Conservation (phyloP, 2,113 vertebrate species). For the Hypomesus transpacificus region DNA sequence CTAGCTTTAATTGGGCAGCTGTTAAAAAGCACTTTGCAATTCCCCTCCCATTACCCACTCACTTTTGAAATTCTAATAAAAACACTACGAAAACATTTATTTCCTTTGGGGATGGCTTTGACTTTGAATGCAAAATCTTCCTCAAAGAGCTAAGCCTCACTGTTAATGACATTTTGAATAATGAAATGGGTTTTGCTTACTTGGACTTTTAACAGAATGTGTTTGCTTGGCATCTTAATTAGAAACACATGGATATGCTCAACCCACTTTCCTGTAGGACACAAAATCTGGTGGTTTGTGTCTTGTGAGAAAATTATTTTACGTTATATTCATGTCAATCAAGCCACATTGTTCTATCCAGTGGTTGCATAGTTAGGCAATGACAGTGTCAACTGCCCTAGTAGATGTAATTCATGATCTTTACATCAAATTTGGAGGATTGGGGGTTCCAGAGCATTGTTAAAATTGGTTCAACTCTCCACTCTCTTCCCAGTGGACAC, state of each 20-base stretch:
- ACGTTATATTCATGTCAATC: conserved; percentile 2
- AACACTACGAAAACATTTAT: conserved; percentile 34
- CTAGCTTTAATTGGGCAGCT: conserved; percentile 30
- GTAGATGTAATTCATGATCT: conserved; percentile 3
- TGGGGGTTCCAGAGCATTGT: not conserved
- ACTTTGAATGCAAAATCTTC: conserved; percentile 7
- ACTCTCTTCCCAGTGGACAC: conserved; percentile 1
- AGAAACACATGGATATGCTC: conserved; percentile 14
- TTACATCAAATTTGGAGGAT: not conserved
- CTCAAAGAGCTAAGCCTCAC: conserved; percentile 6
- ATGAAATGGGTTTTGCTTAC: conserved; percentile 7
- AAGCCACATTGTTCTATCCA: conserved; percentile 10
- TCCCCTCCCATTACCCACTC: conserved; percentile 33
- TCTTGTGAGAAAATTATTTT: not conserved
- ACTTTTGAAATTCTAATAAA: conserved; percentile 40
- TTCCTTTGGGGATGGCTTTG: conserved; percentile 32
- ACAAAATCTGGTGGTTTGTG: not conserved
- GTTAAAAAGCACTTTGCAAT: conserved; percentile 23
- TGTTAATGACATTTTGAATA: conserved; percentile 13
- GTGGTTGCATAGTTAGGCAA: conserved; percentile 3
- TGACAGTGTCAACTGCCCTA: conserved; percentile 6
- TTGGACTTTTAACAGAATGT: conserved; percentile 13
- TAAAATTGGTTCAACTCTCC: conserved; percentile 1
- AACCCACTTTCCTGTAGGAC: conserved; percentile 8
- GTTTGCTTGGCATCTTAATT: conserved; percentile 13